A percentile compares a stretch with the other conserved stretches of the same genome.
Evolutionary conservation across 2,113 vertebrate genomes (phyloP).

Genomic region (Petrocephalus microphthalmus): DNA sequence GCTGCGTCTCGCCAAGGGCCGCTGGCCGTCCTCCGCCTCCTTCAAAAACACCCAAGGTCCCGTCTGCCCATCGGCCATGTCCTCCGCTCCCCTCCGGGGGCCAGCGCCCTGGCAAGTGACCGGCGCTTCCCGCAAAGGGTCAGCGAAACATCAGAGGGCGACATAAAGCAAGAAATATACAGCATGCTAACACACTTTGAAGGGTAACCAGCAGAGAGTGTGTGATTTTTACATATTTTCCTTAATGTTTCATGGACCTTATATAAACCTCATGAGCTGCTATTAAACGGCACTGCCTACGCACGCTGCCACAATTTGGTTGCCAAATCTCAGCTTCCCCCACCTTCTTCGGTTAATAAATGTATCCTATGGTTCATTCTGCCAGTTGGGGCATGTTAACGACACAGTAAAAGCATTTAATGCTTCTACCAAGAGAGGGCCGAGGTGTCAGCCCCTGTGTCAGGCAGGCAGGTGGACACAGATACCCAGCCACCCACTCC

Average conservation of each 20-base stretch:
- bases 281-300: constrained; percentile 2
- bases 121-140: not conserved
- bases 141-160: not conserved
- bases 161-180: constrained; percentile 1
- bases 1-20: not conserved
- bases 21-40: not conserved
- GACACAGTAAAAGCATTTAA: not conserved
- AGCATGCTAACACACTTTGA: not conserved
- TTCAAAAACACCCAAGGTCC: not conserved
- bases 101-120: not conserved
- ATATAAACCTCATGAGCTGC: constrained; percentile 22
- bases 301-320: not conserved
- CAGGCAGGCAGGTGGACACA: not conserved
- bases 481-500: not conserved
- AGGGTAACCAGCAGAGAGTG: not conserved
- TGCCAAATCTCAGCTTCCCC: not conserved
- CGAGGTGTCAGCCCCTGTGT: not conserved
- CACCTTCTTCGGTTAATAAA: not conserved
- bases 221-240: constrained; percentile 22
- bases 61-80: too few species aligned
- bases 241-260: constrained; percentile 21
- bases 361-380: not conserved
- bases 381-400: not conserved
- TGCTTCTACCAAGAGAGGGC: constrained; percentile 11
- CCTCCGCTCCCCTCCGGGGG: not conserved